These are phyloP conservation scores for Rhynchomys soricoides DNA, from an alignment of 2,113 vertebrate genomes.

Conservation along the genomic window DNA sequence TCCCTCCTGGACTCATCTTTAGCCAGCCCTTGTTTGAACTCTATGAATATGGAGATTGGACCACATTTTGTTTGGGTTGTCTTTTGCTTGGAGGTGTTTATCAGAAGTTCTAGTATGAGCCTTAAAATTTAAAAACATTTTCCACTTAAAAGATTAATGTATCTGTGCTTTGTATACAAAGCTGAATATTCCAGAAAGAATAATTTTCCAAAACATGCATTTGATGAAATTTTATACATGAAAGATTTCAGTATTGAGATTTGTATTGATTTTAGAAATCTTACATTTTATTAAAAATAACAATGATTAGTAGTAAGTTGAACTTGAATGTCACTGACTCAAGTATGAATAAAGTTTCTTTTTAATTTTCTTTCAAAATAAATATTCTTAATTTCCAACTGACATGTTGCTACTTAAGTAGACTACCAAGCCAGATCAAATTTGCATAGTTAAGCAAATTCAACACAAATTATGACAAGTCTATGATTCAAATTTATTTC, in stretches of 20 bases:
- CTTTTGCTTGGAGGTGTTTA: background rate
- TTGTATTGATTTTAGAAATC: background rate
- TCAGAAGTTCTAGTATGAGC: background rate
- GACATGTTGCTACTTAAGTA: background rate
- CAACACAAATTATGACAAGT: background rate
- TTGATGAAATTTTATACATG: background rate
- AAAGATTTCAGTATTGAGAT: background rate
- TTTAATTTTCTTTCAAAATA: slow-evolving; percentile 5
- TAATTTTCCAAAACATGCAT: background rate
- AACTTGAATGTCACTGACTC: background rate
- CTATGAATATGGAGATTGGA: background rate
- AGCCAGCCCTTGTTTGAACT: background rate
- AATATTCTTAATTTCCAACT: background rate
- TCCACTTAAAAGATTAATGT: background rate
- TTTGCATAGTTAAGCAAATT: slow-evolving; percentile 10
- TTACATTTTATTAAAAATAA: background rate
- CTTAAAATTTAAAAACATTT: background rate
- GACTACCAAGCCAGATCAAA: background rate
- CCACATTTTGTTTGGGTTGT: background rate
- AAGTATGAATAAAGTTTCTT: background rate
- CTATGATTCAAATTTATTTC: background rate
- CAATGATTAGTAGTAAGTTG: background rate
- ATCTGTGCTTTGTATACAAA: background rate
- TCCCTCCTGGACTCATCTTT: background rate
- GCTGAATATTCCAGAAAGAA: background rate